Base-by-base conservation (phyloP, 2,113 vertebrate genomes). In the Sylvietta virens region DNA sequence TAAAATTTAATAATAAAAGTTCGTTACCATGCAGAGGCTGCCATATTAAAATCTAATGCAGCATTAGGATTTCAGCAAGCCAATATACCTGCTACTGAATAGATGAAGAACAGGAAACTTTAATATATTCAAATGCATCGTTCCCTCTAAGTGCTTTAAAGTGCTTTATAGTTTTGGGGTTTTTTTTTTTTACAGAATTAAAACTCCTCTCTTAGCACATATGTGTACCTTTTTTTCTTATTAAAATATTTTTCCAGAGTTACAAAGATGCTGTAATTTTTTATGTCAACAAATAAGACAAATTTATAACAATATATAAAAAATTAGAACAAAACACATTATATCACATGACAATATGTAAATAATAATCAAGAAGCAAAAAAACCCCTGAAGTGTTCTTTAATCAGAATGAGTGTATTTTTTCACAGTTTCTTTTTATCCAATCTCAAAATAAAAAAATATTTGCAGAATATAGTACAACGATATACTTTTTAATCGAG, bases 141-240 rank as follows among this genome's bases (percentile, higher is more conserved):
- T 24, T 64, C 8, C 5, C 4, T 78, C 40, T 58, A 15, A 64
- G 39, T 80, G 39, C 9, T 16, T 47, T 61, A 89, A 93, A 84
- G 27, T 50, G 6, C 4, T 62, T 64, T 47, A 42, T 30, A 6
- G 2, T 2, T 3, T 8, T 26, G 39, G 10, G 4, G 10, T 6
- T 37, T 65, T 62, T 62, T 65, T 62, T 62, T 64, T 54, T 26
- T 20, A 31, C 4, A 56, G 31, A 82, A 85, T 42, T 79, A 72
- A 67, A 45, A 54, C 5, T 81, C 18, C 16, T 74, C 16, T 87
- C 18, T 62, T 76, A 58, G 4, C 24, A 61, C 3, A 73, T 69
- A 60, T 44, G 8, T 9, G 16, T 44, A 8, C 7, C 18, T 39
- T 70, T 37, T 37, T 62, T 28, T 33, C 40, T 62, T 26, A 24